Evolutionary conservation across 2,888 invertebrate genomes (phyloP).

Genomic region (Cenopis cana): DNA sequence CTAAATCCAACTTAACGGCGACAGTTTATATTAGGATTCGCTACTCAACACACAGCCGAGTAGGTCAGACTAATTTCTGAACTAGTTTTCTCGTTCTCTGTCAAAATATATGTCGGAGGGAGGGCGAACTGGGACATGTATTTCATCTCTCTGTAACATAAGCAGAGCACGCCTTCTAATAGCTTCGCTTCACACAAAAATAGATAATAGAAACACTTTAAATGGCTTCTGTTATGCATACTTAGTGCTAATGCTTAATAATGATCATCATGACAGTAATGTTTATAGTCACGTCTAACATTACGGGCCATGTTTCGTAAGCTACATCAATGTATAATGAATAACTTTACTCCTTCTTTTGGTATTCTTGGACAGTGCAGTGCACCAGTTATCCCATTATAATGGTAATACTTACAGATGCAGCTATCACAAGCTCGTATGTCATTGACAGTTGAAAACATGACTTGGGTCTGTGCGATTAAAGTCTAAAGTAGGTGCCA

Average conservation of each 20-base stretch:
- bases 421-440: neutral
- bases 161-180: too few species aligned
- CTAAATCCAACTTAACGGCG: too few species aligned
- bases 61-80: too few species aligned
- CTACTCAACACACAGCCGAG: too few species aligned
- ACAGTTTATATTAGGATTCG: too few species aligned
- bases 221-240: constrained; percentile 6
- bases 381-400: constrained; percentile 12
- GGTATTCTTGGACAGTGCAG: constrained; percentile 4
- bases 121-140: too few species aligned
- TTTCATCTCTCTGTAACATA: too few species aligned
- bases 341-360: constrained; percentile 2
- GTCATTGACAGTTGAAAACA: neutral
- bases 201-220: constrained; percentile 3
- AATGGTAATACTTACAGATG: neutral
- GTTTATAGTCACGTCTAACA: constrained; percentile 1
- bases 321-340: constrained; percentile 15
- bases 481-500: neutral
- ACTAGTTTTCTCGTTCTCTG: too few species aligned
- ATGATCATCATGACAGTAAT: constrained; percentile 10
- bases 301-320: constrained; percentile 5
- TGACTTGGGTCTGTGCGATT: neutral
- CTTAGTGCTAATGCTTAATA: constrained; percentile 19
- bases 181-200: neutral
- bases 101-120: too few species aligned